These are phyloP conservation scores for Megaleporinus macrocephalus DNA, from an alignment of 2,113 vertebrate genomes.

Conservation along the genomic window DNA sequence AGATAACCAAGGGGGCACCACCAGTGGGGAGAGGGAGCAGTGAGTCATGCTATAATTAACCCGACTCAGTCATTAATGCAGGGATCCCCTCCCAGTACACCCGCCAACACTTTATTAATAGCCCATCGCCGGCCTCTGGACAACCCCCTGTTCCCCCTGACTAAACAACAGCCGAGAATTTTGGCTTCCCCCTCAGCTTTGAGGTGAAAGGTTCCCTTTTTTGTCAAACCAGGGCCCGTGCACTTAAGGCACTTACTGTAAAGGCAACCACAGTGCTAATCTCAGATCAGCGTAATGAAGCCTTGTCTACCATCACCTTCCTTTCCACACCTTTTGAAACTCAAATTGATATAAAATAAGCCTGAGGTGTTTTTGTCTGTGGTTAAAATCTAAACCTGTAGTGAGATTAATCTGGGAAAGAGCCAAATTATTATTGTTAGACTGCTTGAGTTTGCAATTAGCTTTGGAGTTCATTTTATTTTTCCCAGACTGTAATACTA, in stretches of 20 bases:
- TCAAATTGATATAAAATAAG: slow-evolving; percentile 11
- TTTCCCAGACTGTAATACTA: slow-evolving; percentile 10
- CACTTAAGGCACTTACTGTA: neutral
- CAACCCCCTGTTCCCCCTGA: slow-evolving; percentile 12
- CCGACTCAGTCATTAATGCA: slow-evolving; percentile 37
- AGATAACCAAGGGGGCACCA: neutral
- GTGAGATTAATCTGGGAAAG: slow-evolving; percentile 12
- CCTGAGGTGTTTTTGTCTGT: neutral
- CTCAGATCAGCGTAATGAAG: neutral
- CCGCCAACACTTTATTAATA: slow-evolving; percentile 52
- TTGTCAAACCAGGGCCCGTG: neutral
- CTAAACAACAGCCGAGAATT: slow-evolving; percentile 2
- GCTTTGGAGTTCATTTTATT: neutral
- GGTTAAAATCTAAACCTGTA: neutral
- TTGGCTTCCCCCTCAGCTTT: slow-evolving; percentile 11
- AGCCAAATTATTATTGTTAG: slow-evolving; percentile 16
- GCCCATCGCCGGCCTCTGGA: slow-evolving; percentile 28
- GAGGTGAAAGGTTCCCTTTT: neutral
- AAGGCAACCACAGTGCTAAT: neutral
- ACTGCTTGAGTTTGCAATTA: neutral
- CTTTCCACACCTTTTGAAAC: neutral
- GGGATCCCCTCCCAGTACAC: slow-evolving; percentile 46
- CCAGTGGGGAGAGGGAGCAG: neutral
- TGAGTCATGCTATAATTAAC: slow-evolving; percentile 43
- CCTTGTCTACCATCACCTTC: neutral